Evolutionary conservation across 2,888 invertebrate species (phyloP).

Genomic region (Aradus depressus): DNA sequence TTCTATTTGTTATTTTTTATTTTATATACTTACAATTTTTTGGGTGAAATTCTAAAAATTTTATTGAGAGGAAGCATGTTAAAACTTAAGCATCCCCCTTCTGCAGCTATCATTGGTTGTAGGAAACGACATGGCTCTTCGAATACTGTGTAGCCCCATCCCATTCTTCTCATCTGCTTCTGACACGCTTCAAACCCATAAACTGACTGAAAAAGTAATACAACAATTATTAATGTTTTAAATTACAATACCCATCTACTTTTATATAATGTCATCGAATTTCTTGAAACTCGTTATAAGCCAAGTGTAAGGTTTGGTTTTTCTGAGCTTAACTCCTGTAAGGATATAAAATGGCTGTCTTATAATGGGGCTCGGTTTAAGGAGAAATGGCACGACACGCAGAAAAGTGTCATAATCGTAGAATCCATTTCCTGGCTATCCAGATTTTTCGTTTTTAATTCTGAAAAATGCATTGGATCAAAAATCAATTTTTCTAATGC

Average conservation of each 20-base stretch:
- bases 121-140: constrained; percentile 17
- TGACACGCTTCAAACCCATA: constrained; percentile 1
- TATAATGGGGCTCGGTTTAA: no score
- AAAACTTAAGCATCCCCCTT: constrained; percentile 21
- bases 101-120: constrained; percentile 12
- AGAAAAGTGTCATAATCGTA: no score
- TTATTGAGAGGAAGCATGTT: constrained; percentile 19
- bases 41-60: constrained; percentile 5
- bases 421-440: no score
- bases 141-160: neutral
- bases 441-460: no score
- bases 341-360: no score
- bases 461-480: no score
- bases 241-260: neutral
- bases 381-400: no score
- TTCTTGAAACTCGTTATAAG: no score
- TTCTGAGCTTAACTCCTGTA: no score
- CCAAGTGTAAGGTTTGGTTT: no score
- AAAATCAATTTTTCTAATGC: no score
- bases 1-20: neutral
- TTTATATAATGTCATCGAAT: no score
- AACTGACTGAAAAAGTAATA: constrained; percentile 3
- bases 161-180: neutral
- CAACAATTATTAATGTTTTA: neutral
- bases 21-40: neutral